Conservation (phyloP, 92 coral and sea anemone species). For the Phenganax marumi region DNA sequence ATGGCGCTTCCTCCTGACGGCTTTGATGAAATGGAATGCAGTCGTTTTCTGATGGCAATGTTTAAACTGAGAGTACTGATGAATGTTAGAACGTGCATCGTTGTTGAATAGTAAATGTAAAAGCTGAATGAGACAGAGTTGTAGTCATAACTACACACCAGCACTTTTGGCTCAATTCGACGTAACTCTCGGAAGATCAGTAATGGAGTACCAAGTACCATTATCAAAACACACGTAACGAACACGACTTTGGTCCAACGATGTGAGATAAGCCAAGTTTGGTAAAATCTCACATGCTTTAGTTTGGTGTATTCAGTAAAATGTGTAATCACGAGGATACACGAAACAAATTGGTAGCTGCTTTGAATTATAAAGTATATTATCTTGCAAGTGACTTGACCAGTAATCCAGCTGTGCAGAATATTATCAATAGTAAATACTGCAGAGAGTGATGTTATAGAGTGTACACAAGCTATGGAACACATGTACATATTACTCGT, state of each 20-base stretch:
- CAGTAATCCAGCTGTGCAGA: constrained; percentile 68
- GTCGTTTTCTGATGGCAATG: constrained; percentile 11
- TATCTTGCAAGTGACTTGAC: constrained; percentile 68
- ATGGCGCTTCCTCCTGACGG: constrained; percentile 91
- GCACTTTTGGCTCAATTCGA: neutral
- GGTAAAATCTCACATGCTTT: constrained; percentile 29
- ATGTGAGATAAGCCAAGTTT: constrained; percentile 11
- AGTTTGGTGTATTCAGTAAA: constrained; percentile 18
- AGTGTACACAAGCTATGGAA: constrained; percentile 64
- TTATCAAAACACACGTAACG: neutral
- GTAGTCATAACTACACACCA: constrained; percentile 2
- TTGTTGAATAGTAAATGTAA: constrained; percentile 6
- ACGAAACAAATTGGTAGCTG: constrained; percentile 58
- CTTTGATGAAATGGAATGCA: constrained; percentile 4
- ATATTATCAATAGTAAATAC: constrained; percentile 80
- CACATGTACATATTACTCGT: constrained; percentile 64
- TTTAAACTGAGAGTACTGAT: constrained; percentile 4
- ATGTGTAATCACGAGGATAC: constrained; percentile 40
- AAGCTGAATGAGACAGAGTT: neutral
- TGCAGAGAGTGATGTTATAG: constrained; percentile 68
- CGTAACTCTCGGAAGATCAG: constrained; percentile 19
- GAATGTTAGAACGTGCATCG: neutral
- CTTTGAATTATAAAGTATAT: constrained; percentile 58
- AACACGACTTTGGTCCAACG: constrained; percentile 15
- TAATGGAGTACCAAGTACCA: constrained; percentile 13